Evolutionary conservation across 2,888 invertebrate genomes (phyloP), one percentile per base, ranked within the genome.

Genomic region (Linnaemya tessellans): DNA sequence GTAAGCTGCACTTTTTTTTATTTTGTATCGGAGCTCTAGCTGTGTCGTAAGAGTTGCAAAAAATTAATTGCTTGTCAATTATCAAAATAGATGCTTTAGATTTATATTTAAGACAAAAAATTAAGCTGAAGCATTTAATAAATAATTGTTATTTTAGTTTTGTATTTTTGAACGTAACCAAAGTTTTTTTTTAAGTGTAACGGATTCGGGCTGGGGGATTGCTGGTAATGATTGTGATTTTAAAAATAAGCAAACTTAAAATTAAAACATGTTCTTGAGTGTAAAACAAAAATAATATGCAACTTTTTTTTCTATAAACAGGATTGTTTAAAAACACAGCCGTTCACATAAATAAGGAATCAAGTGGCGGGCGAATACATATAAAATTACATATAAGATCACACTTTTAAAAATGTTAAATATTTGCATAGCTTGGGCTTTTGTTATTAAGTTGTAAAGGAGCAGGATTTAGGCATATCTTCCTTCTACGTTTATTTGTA

Each of bases 21-120:
- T 78, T 79, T 79, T 71, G 64, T 73, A 73, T 82, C 74, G 70
- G 85, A 82, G 82, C 79, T 75, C 60, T 80, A 80, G 85, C 82
- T 54, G 85, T 85, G 85, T 82, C 80, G 49, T 78, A 71, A 84
- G 74, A 87, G 86, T 88, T 88, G 89, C 88, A 87, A 87, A 87
- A 89, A 74, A 84, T 83, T 84, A 86, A 75, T 75, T 74, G 46
- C 30, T 67, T 81, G 25, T 82, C 70, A 80, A 75, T 82, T 75
- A 80, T 80, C 54, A 75, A 85, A 85, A 79, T 71, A 68, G 74
- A 82, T 83, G 77, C 77, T 77, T 67, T 46, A 11, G 64, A 9
- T 70, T 70, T 65, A 65, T 64, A 82, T 71, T 60, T 58, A 58
- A 78, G 71, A 71, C 65, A 65, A 51, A 75, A 81, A 78, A 62